Base-by-base conservation (phyloP, 2,113 vertebrate species). In the Gavia stellata region DNA sequence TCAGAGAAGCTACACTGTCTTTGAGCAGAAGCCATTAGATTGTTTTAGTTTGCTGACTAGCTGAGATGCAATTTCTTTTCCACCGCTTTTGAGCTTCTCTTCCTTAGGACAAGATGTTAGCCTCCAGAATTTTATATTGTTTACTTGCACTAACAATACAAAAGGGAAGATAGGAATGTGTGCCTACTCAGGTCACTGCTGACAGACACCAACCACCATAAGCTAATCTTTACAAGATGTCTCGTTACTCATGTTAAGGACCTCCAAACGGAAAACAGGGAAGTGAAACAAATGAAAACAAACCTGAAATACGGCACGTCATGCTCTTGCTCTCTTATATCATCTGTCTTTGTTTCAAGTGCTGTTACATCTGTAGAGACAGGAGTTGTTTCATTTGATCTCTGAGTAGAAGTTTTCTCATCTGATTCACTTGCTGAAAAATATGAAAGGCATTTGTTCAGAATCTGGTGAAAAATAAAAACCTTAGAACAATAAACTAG, bases 221-320 rank as follows among this genome's bases (percentile, higher is more conserved):
- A 81, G 16, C 18, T 87, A 7, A 71, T 55, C 49, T 65, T 70
- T 12, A 28, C 17, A 62, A 59, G 26, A 26, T 11, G 7, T 40
- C 70, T 85, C 1, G 0, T 86, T n/a, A 59, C 24, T 38, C 26
- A 2, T 3, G 10, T 28, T 15, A 81, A 81, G 9, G 25, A 34
- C 29, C 14, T 65, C 61, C 10, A 55, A 78, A 71, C 2, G 1
- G 63, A 53, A 38, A 59, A 15, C 15, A 70, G 28, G 28, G 50
- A 78, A 81, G 17, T 7, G 11, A 91, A 95, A 61, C 12, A 94
- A 59, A 34, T 17, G 14, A 86, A 77, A 29, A 74, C 96, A 72
- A 71, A 98, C 98, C 98, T 98, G 97, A 98, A 98, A 90, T 98
- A 98, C 1, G 93, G 93, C 71, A 98, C 98, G 28, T 98, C 97